A percentile compares a stretch with the other conserved stretches of the same genome.
Conservation (phyloP, 2,888 invertebrate genomes). For the Andrena marginata region DNA sequence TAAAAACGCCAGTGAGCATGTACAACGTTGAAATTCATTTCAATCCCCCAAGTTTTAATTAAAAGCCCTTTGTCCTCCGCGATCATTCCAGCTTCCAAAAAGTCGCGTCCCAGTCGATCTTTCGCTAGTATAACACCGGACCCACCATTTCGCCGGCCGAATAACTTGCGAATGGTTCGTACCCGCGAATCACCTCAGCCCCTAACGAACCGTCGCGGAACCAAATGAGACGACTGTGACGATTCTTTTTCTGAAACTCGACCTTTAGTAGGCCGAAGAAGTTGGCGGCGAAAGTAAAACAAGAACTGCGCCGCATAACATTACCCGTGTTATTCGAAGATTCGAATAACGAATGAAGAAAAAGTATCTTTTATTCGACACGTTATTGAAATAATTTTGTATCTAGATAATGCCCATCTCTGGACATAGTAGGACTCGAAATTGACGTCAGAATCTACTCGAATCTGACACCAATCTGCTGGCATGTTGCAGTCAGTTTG, state of each 20-base stretch:
- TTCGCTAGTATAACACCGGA: not conserved
- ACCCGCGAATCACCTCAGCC: not conserved
- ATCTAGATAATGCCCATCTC: too few species aligned
- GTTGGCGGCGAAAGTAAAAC: slow-evolving; percentile 78
- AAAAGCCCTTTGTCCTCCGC: not conserved
- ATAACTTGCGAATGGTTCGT: not conserved
- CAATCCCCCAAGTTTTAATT: slow-evolving; percentile 8
- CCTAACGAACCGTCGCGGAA: slow-evolving; percentile 4
- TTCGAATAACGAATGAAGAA: too few species aligned
- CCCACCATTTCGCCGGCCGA: not conserved
- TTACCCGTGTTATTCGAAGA: too few species aligned
- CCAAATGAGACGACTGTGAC: not conserved
- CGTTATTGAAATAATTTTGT: too few species aligned
- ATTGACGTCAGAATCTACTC: too few species aligned
- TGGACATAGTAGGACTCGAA: too few species aligned
- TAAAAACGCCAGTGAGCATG: not conserved
- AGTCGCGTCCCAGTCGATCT: not conserved
- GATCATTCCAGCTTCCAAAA: not conserved
- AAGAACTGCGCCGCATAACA: slow-evolving; percentile 72
- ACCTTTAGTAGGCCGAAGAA: slow-evolving; percentile 70
- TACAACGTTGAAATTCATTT: slow-evolving; percentile 1
- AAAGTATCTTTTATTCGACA: too few species aligned
- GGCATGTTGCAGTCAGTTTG: too few species aligned
- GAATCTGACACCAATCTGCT: too few species aligned
- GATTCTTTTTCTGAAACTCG: slow-evolving; percentile 62